These are phyloP conservation scores for Myiagra hebetior DNA, from an alignment of 2,113 vertebrate species.

Conservation along the genomic window DNA sequence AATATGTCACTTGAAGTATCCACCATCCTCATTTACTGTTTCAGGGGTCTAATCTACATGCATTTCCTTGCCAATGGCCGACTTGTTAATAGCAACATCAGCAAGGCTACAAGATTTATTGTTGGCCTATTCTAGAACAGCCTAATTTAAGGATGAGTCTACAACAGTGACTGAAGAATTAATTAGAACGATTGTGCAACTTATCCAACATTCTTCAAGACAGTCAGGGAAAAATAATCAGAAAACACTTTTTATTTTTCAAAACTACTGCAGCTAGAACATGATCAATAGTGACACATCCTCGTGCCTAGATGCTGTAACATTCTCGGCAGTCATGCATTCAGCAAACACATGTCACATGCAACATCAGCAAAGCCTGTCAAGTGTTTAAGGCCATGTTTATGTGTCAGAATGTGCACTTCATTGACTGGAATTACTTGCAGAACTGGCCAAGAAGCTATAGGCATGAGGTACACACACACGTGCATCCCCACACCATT, in stretches of 20 bases:
- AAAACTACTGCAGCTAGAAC: not conserved
- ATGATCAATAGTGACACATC: accelerated
- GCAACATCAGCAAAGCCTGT: not conserved
- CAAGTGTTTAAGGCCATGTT: not conserved
- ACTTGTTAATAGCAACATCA: not conserved
- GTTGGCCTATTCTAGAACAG: not conserved
- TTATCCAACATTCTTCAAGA: not conserved
- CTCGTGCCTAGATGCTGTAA: not conserved
- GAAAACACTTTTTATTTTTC: not conserved
- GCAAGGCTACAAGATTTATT: not conserved
- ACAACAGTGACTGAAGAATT: not conserved
- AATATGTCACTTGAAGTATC: not conserved
- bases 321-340: not conserved
- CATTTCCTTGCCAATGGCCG: not conserved
- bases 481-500: accelerated
- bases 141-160: not conserved
- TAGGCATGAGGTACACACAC: not conserved
- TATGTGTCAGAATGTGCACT: not conserved
- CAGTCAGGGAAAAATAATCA: not conserved
- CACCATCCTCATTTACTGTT: not conserved
- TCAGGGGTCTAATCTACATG: not conserved
- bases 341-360: not conserved
- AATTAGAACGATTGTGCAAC: not conserved
- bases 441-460: not conserved
- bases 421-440: not conserved